Evolutionary conservation across 2,113 vertebrate genomes (phyloP).

Genomic region (Heterocephalus glaber): DNA sequence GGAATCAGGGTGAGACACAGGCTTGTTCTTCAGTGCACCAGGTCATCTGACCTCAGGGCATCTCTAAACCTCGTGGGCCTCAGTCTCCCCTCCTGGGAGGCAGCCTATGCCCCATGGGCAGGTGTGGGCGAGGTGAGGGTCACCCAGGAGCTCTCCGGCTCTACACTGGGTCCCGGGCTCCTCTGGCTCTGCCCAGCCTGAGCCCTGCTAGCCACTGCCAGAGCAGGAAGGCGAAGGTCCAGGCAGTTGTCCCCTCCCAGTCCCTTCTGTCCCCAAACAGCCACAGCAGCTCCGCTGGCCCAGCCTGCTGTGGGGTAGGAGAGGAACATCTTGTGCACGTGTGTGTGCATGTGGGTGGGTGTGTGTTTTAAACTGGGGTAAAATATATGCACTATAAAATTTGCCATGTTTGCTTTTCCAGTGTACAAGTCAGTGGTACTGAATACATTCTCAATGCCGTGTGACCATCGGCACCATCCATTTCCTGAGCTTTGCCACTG

Average conservation of each 20-base stretch:
- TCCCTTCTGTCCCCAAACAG: neutral
- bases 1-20: neutral
- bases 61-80: neutral
- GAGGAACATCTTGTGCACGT: neutral
- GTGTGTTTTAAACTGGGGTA: neutral
- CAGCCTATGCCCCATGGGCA: neutral
- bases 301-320: neutral
- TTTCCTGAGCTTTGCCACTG: neutral
- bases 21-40: accelerated
- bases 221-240: neutral
- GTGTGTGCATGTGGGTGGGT: neutral
- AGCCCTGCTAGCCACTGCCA: neutral
- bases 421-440: neutral
- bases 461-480: accelerated
- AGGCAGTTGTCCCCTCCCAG: neutral
- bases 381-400: neutral
- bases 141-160: neutral
- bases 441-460: too few relatives aligned
- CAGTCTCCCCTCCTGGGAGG: neutral
- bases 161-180: neutral
- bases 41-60: neutral
- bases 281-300: neutral
- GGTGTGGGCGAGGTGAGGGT: accelerated
- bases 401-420: neutral
- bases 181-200: neutral